Base-by-base conservation (phyloP, 2,888 invertebrate species). In the Archips xylosteana region DNA sequence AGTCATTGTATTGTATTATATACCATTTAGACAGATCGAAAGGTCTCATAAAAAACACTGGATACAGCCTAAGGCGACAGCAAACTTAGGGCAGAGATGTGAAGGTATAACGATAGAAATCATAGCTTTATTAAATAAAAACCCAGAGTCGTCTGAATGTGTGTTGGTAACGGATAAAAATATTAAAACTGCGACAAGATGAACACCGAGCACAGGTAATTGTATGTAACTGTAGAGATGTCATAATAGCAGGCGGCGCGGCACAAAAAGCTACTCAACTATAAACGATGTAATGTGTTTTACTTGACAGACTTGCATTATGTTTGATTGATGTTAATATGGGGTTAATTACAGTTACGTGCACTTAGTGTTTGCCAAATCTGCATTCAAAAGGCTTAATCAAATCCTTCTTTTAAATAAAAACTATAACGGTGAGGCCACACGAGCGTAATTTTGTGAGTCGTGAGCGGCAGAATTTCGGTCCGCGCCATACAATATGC, bases 261-360 rank as follows among this genome's bases (percentile, higher is more conserved):
- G 61, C 70, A 70, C 74, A 74, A 70, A 74, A 74, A 74, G 45
- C 64, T 69, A 69, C 69, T 73, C 69, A 73, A 64, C 73, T 73
- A 73, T 69, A 69, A 57, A 62, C 42, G 63, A 59, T 47, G 64
- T 68, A 69, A 69, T 73, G 63, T 63, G 63, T 63, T 69, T 72
- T 64, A 73, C 69, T 68, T 47, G 62, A 67, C 61, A 59, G 47
- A 68, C 63, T 73, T 73, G 69, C 73, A 69, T 69, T 73, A 51
- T 60, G 73, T 69, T 73, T 69, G 69, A 73, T 73, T 57, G 69
- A 59, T 59, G 63, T 51, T 64, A 51, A 69, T 63, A 60, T 32
- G 23, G 47, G n/a, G 13, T 69, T 64, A 72, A 67, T 62, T 67
- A 62, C 61, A 15, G 66, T 32, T 61, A 42, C 65, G 60, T 45